A percentile compares a stretch with the other conserved stretches of the same genome.
These are phyloP conservation scores for Phengaris alcon DNA, from an alignment of 2,888 invertebrate species.

Conservation along the genomic window DNA sequence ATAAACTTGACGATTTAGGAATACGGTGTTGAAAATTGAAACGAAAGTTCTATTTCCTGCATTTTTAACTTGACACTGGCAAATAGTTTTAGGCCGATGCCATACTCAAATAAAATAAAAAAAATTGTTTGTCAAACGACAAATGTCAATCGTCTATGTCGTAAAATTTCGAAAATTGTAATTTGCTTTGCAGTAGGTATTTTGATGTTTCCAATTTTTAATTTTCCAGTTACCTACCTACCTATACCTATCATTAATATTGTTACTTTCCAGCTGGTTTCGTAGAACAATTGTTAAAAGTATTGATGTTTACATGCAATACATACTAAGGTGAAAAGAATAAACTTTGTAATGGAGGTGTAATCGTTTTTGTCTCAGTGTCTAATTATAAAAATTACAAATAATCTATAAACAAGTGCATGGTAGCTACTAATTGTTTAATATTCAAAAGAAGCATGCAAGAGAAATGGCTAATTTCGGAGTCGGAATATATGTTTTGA, in stretches of 20 bases:
- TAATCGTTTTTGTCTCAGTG: conserved; percentile 20
- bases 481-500: conserved; percentile 82
- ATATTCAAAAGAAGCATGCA: conserved; percentile 13
- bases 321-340: neutral
- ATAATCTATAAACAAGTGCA: neutral
- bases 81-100: too few species aligned
- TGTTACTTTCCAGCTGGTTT: neutral
- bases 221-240: neutral
- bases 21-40: too few species aligned
- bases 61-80: too few species aligned
- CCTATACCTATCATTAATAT: too few species aligned
- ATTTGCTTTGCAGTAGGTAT: too few species aligned
- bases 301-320: neutral
- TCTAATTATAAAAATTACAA: conserved; percentile 18
- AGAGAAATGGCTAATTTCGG: conserved; percentile 75
- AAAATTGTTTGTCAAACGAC: too few species aligned
- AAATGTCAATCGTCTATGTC: too few species aligned
- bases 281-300: neutral
- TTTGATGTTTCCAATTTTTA: neutral
- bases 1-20: too few species aligned
- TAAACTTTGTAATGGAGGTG: conserved; percentile 2
- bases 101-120: too few species aligned
- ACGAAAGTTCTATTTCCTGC: too few species aligned
- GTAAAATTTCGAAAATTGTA: too few species aligned
- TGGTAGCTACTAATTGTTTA: neutral